phyloP scores from a whole-genome alignment of 2,797 vertebrate genomes.

The Coregonus suidteri region DNA sequence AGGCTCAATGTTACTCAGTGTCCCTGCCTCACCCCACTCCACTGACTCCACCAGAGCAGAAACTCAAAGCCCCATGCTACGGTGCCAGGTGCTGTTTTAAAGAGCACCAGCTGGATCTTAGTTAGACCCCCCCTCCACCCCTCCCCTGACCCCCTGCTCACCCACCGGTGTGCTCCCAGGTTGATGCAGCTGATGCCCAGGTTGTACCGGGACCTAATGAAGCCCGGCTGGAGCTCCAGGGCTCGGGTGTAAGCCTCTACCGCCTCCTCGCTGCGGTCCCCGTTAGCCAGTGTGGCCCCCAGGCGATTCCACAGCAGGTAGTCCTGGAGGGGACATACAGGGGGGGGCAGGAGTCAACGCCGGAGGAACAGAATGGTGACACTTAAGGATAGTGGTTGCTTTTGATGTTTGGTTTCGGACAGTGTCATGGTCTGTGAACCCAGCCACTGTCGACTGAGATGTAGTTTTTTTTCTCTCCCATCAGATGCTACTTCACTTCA shows the following conservation, averaged over 20 bases:
- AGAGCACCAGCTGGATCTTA: not conserved
- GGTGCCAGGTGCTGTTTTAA: not conserved
- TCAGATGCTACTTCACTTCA: too few relatives aligned
- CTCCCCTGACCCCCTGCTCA: not conserved
- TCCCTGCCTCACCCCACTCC: not conserved
- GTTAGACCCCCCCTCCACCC: not conserved
- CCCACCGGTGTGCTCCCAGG: conserved; percentile 93
- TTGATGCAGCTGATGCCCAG: conserved; percentile 99
- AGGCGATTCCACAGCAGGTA: conserved; percentile 97
- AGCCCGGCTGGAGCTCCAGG: conserved; percentile 94
- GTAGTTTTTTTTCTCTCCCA: not conserved
- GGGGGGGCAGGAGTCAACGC: conserved; percentile 2
- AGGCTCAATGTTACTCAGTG: not conserved
- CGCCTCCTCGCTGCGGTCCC: conserved; percentile 94
- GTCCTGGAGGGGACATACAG: conserved; percentile 76
- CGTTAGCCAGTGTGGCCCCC: conserved; percentile 94
- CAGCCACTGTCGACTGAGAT: not conserved
- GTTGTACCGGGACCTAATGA: conserved; percentile 97
- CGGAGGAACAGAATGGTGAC: not conserved
- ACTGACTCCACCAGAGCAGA: not conserved
- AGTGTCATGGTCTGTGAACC: not conserved
- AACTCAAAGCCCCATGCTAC: not conserved
- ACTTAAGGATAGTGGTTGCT: not conserved
- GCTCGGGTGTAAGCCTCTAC: conserved; percentile 94
- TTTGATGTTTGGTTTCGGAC: not conserved